Conservation (phyloP, 1,140 invertebrate species). For the Scaptomyza pallida region DNA sequence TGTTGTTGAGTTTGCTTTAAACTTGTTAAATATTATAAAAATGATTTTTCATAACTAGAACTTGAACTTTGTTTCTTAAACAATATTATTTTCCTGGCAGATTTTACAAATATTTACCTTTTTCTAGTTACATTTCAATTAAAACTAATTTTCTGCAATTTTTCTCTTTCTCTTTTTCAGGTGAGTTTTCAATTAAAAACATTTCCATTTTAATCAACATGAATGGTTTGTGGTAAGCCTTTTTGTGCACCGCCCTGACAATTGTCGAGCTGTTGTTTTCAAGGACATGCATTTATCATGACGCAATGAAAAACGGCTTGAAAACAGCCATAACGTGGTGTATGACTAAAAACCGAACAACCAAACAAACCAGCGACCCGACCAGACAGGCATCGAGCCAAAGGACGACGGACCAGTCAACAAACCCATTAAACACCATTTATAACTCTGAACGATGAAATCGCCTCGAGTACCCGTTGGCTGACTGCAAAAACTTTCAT, state of each 20-base stretch:
- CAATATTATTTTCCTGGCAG: no score
- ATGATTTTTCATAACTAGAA: no score
- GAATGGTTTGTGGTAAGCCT: conserved; percentile 22
- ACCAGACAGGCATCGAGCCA: conserved; percentile 7
- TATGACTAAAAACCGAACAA: conserved; percentile 13
- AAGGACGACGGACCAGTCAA: conserved; percentile 58
- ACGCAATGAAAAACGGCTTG: conserved; percentile 32
- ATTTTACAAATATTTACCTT: background rate
- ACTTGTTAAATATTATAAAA: no score
- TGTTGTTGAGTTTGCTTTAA: no score
- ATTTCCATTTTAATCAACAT: conserved; percentile 13
- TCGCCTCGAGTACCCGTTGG: conserved; percentile 10
- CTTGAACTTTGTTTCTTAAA: no score
- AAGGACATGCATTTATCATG: conserved; percentile 63
- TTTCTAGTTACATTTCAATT: conserved; percentile 4
- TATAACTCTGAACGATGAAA: conserved; percentile 61
- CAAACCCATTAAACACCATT: conserved; percentile 80
- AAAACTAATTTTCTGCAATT: conserved; percentile 5
- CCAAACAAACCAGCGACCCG: background rate
- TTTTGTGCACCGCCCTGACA: conserved; percentile 17
- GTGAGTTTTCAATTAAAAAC: conserved; percentile 48
- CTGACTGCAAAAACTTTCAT: conserved; percentile 67
- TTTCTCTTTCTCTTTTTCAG: conserved; percentile 41
- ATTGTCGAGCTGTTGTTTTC: conserved; percentile 38
- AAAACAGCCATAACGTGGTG: conserved; percentile 38